Base-by-base conservation (phyloP, 2,888 invertebrate genomes). In the Chrysodeixis includens region DNA sequence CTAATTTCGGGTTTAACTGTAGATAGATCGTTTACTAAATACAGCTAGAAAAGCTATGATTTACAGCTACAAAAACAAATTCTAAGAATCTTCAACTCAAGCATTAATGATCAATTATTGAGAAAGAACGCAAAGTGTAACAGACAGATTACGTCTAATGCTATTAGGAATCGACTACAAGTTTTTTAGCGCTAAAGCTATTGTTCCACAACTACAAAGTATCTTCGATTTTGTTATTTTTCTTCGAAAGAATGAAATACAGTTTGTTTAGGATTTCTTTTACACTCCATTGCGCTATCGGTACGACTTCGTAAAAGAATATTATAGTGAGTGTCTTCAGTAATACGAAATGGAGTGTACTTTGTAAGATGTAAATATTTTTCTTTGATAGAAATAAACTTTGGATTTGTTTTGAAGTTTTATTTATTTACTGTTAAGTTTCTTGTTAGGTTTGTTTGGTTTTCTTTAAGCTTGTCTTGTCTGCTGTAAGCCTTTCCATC, bases 31-130 rank as follows among this genome's bases (percentile, higher is more conserved):
- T n/a, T n/a, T n/a, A n/a, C n/a, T n/a, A n/a, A n/a, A n/a, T n/a
- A n/a, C n/a, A n/a, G n/a, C n/a, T n/a, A n/a, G n/a, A n/a, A n/a
- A n/a, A n/a, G n/a, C n/a, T n/a, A n/a, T n/a, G n/a, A n/a, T n/a
- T n/a, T n/a, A n/a, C n/a, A n/a, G n/a, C n/a, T n/a, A n/a, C n/a
- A n/a, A n/a, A n/a, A n/a, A n/a, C n/a, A n/a, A n/a, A n/a, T n/a
- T n/a, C n/a, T n/a, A n/a, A n/a, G n/a, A n/a, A n/a, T n/a, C n/a
- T n/a, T n/a, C n/a, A n/a, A n/a, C 81, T 83, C 74, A 65, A 76
- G 77, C 74, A 74, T 71, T 63, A 71, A 83, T 83, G 83, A 83
- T 81, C 80, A 66, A 63, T 74, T 66, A 71, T 67, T 67, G 56
- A 74, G 72, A 82, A 83, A 83, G 72, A 82, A 82, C 80, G 56